A percentile compares a stretch with the other conserved stretches of the same genome.
Evolutionary conservation across 2,888 invertebrate species (phyloP).

Genomic region (Frankliniella fusca): DNA sequence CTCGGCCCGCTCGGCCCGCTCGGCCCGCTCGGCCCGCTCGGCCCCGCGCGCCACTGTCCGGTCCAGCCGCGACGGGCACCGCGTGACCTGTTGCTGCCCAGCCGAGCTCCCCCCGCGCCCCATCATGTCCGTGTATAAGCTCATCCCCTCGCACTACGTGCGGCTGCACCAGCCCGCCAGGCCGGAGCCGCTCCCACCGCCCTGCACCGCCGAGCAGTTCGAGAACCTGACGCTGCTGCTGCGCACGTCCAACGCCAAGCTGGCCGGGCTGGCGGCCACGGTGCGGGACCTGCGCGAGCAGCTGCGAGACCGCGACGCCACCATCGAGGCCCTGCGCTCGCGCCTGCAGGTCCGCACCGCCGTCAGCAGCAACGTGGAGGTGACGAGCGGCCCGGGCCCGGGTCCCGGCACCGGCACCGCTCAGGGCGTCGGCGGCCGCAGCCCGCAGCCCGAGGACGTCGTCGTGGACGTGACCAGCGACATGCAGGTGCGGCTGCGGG

Average conservation of each 20-base stretch:
- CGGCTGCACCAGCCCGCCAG: neutral
- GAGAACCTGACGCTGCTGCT: conserved; percentile 19
- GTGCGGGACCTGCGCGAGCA: conserved; percentile 23
- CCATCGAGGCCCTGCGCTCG: conserved; percentile 30
- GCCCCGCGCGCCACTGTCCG: no score
- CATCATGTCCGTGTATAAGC: conserved; percentile 12
- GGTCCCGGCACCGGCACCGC: conserved; percentile 29
- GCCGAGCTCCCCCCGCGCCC: neutral
- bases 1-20: no score
- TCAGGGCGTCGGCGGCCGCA: no score
- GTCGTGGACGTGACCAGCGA: conserved; percentile 17
- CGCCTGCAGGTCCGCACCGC: conserved; percentile 3
- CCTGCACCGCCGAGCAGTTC: conserved; percentile 6
- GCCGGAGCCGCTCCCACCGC: neutral
- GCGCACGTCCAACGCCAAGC: conserved; percentile 7
- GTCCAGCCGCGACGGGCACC: neutral
- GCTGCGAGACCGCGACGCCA: conserved; percentile 31
- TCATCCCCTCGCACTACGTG: conserved; percentile 17
- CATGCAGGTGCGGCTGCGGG: conserved; percentile 7
- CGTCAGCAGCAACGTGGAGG: neutral
- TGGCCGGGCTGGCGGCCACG: neutral
- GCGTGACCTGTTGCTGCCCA: neutral
- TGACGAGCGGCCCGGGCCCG: conserved; percentile 27
- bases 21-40: no score
- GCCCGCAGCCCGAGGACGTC: conserved; percentile 32